phyloP scores from a whole-genome alignment of 2,797 vertebrate species.

The Lepidocolaptes lacrymiger region DNA sequence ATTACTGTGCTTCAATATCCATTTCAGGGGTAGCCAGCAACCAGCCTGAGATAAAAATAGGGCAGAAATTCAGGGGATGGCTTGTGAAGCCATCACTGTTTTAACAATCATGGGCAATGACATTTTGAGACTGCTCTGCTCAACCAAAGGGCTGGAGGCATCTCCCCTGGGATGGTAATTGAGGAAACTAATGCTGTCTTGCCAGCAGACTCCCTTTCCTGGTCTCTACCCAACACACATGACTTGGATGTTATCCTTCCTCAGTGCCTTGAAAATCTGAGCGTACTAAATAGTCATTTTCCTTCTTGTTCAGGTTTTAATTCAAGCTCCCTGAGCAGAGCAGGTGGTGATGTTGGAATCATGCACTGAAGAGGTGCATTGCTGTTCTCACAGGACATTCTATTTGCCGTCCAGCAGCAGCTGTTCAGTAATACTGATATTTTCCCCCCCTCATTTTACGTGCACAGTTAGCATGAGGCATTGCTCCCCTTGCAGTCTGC shows the following conservation, averaged over 20 bases:
- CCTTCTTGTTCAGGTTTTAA: slow-evolving; percentile 1
- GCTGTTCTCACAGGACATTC: background rate
- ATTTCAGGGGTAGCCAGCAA: background rate
- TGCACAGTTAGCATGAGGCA: background rate
- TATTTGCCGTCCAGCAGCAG: background rate
- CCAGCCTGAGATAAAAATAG: background rate
- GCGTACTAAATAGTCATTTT: background rate
- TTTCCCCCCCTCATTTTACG: background rate
- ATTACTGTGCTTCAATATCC: background rate
- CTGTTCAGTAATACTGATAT: background rate
- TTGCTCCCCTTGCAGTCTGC: background rate
- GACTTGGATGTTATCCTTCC: background rate
- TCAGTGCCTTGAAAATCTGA: background rate
- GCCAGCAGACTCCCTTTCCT: background rate
- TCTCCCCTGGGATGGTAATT: background rate
- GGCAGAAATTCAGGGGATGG: background rate
- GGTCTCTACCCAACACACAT: background rate
- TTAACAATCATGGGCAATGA: background rate
- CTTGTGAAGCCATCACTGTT: background rate
- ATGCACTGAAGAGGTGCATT: background rate
- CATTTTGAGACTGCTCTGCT: background rate
- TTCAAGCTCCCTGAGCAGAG: slow-evolving; percentile 4
- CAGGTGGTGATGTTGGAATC: slow-evolving; percentile 34
- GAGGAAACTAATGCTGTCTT: background rate
- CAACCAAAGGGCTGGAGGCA: background rate